Conservation (phyloP, 2,113 vertebrate genomes). For the Sturnus vulgaris region DNA sequence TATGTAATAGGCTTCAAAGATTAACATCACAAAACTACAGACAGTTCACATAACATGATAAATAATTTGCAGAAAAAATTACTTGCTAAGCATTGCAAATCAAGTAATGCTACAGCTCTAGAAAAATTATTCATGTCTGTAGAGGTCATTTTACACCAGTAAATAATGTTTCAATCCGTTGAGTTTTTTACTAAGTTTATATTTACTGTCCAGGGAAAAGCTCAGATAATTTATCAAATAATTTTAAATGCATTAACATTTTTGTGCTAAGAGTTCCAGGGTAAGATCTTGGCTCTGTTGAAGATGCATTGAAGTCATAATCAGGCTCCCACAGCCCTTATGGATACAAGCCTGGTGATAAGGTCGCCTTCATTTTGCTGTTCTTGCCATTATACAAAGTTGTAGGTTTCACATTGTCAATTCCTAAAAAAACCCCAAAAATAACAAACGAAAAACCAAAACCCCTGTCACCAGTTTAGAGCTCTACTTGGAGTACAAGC, state of each 20-base stretch:
- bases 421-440: background rate
- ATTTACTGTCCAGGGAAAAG: background rate
- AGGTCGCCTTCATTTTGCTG: background rate
- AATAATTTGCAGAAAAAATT: background rate
- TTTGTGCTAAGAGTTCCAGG: background rate
- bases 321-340: background rate
- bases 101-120: background rate
- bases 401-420: background rate
- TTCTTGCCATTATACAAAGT: background rate
- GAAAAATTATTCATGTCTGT: background rate
- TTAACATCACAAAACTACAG: background rate
- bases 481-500: background rate
- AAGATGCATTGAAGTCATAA: background rate
- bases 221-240: background rate
- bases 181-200: background rate
- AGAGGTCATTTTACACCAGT: background rate
- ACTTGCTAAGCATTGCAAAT: slow-evolving; percentile 23
- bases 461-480: background rate
- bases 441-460: background rate
- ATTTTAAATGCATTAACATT: background rate
- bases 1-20: background rate
- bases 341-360: background rate
- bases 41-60: background rate
- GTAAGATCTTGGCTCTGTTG: background rate
- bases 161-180: background rate